Evolutionary conservation across 2,888 invertebrate species (phyloP), one percentile per base, ranked within the genome.

Genomic region (Thysanoteuthis rhombus): DNA sequence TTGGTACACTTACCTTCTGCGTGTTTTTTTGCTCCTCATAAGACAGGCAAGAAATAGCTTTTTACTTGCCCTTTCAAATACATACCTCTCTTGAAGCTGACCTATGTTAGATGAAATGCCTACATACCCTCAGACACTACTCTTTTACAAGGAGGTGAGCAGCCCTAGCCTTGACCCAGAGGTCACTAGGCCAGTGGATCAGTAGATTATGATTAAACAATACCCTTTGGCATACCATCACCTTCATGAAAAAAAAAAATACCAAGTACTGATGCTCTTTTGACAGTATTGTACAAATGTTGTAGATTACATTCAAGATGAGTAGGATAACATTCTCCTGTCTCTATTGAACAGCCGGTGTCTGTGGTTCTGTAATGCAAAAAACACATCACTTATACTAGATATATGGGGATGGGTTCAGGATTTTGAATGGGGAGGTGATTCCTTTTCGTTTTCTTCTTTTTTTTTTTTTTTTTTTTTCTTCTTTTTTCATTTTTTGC

Each of bases 151-250:
- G 2, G 12, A 75, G 75, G 75, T 75, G n/a, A 75, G n/a, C n/a
- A 36, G 3, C 75, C 3, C 36, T 75, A 75, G n/a, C 75, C 75
- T 75, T 75, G 75, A 75, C 75, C 75, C 16, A 1, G n/a, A n/a
- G 75, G 75, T 75, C 75, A 75, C 75, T 75, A 75, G 75, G 75
- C 75, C 75, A 75, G 75, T 75, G n/a, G 75, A 75, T 75, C 75
- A 75, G n/a, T 75, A 75, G 75, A 75, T 36, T 75, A 75, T 12
- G 10, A 75, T 75, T 75, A 36, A 75, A 36, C 75, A n/a, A 75
- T 75, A n/a, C n/a, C 8, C 36, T 16, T 19, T 75, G n/a, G 75
- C 75, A 75, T 75, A n/a, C 3, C 12, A 52, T 75, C n/a, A 36
- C n/a, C n/a, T n/a, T n/a, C n/a, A n/a, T n/a, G n/a, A 58, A 25